Percentiles rank a stretch among this genome's conserved stretches.
phyloP scores from a whole-genome alignment of 2,888 invertebrate species.

The Neelides folsomi region DNA sequence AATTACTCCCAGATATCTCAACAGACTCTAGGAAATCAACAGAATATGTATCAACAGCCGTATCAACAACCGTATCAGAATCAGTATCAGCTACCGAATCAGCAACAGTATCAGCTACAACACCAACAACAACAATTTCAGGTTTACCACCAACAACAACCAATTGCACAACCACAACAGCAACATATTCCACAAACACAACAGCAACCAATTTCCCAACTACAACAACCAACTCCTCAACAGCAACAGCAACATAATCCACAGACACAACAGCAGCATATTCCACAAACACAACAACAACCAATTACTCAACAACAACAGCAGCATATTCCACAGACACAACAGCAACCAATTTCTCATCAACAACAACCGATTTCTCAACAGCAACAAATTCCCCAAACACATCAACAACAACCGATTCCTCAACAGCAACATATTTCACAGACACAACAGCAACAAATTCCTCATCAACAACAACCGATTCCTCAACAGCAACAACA shows the following conservation, averaged over 20 bases:
- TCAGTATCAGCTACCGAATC: slow-evolving; percentile 4
- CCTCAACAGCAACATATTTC: not conserved
- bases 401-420: slow-evolving; percentile 10
- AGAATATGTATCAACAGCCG: not conserved
- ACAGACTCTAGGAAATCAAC: not conserved
- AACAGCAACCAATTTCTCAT: slow-evolving; percentile 5
- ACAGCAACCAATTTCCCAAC: slow-evolving; percentile 6
- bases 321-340: not conserved
- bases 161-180: slow-evolving; percentile 2
- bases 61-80: slow-evolving; percentile 6
- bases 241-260: not conserved
- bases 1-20: not conserved
- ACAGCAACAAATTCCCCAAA: slow-evolving; percentile 13
- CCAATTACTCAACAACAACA: slow-evolving; percentile 2
- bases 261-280: not conserved
- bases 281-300: too few relatives aligned
- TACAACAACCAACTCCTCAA: too few relatives aligned
- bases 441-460: not conserved
- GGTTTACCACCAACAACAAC: not conserved
- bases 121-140: slow-evolving; percentile 4
- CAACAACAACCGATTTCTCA: too few relatives aligned
- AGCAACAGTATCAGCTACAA: slow-evolving; percentile 4
- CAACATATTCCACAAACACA: not conserved
- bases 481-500: not conserved
- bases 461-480: slow-evolving; percentile 8